Percentiles rank a stretch among this genome's conserved stretches.
Evolutionary conservation across 2,113 vertebrate species (phyloP).

Genomic region (Sylvietta virens): DNA sequence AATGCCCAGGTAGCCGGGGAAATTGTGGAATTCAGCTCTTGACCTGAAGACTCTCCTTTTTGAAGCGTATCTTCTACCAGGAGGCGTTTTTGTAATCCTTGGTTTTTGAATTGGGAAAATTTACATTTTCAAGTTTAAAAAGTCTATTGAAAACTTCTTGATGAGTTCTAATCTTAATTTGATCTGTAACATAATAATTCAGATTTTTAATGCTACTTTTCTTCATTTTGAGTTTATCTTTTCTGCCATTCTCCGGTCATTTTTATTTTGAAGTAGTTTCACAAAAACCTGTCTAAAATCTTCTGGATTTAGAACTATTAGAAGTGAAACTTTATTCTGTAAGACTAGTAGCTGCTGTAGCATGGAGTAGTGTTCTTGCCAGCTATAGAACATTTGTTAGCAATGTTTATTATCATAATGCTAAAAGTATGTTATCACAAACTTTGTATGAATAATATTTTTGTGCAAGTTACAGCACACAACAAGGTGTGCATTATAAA

Average conservation of each 20-base stretch:
- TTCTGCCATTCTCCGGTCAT: not conserved
- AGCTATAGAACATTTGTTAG: slow-evolving; percentile 50
- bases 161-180: not conserved
- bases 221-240: not conserved
- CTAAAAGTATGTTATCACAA: slow-evolving; percentile 63
- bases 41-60: not conserved
- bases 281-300: slow-evolving; percentile 17
- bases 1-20: not conserved
- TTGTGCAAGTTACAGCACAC: slow-evolving; percentile 23
- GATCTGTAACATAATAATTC: not conserved
- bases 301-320: slow-evolving; percentile 23
- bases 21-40: not conserved
- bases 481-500: slow-evolving; percentile 68
- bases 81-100: not conserved
- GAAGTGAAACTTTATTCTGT: slow-evolving; percentile 54
- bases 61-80: not conserved
- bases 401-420: slow-evolving; percentile 71
- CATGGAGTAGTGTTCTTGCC: not conserved
- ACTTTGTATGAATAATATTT: slow-evolving; percentile 63
- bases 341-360: slow-evolving; percentile 13
- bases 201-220: not conserved
- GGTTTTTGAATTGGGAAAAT: not conserved
- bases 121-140: not conserved
- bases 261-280: not conserved
- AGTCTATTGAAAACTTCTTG: not conserved